Evolutionary conservation across 2,113 vertebrate species (phyloP).

Genomic region (Larimichthys polyactis): DNA sequence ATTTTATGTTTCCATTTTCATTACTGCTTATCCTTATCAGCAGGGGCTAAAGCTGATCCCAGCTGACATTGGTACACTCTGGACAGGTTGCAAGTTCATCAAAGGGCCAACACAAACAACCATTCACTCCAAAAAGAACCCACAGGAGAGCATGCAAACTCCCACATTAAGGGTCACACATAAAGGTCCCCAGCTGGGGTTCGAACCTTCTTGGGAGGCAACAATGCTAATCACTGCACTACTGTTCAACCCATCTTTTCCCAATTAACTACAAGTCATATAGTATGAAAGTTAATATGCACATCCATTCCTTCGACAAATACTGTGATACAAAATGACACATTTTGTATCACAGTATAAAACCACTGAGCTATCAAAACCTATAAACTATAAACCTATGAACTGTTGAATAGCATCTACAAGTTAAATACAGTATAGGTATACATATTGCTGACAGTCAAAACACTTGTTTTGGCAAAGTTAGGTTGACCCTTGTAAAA

Average conservation of each 20-base stretch:
- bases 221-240: no score
- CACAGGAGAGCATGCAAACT: no score
- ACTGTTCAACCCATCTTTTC: no score
- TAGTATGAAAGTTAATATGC: not conserved
- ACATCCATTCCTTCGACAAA: not conserved
- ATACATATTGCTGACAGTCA: not conserved
- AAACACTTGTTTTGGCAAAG: not conserved
- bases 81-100: no score
- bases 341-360: not conserved
- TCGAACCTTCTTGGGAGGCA: no score
- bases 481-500: not conserved
- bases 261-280: no score
- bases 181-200: no score
- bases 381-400: not conserved
- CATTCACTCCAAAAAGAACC: no score
- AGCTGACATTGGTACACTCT: no score
- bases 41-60: no score
- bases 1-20: not conserved
- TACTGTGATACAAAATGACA: not conserved
- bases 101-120: no score
- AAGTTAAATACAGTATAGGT: not conserved
- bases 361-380: not conserved
- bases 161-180: no score
- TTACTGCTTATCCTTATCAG: not conserved
- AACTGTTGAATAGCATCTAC: not conserved